Evolutionary conservation across 2,888 invertebrate genomes (phyloP), one percentile per base, ranked within the genome.

Genomic region (Apamea epomidion): DNA sequence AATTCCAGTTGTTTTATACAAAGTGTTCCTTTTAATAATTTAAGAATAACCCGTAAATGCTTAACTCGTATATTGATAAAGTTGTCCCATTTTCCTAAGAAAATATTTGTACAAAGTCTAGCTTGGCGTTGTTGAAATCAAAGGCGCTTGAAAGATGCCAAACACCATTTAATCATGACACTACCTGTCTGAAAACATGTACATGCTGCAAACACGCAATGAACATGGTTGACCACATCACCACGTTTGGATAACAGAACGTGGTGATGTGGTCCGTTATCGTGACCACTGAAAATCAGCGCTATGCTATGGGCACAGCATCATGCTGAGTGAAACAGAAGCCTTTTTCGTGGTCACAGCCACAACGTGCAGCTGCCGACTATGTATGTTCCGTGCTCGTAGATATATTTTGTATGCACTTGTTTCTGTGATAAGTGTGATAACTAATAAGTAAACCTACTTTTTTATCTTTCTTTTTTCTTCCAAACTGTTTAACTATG

Each of bases 1-100:
- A 85, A 83, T 85, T 77, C 84, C 84, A 83, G 72, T 76, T 60
- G 76, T 70, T 85, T 79, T 76, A 78, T 51, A 80, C 42, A 68
- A 78, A 78, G 67, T 64, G 29, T 86, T 71, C 12, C 42, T 67
- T 54, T 54, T 29, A 78, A 74, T 82, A 60, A 75, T 74, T 86
- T 73, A 76, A 80, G 65, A 80, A 87, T 83, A 87, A 74, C 32
- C 65, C 16, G 54, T 69, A 48, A 77, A 78, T 78, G 25, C 58
- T 76, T 73, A 78, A 73, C 73, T 62, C 65, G 72, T 78, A 75
- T 86, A 84, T 79, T 86, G 69, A 67, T 77, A 75, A 73, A 77
- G 48, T 72, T 73, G 69, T 76, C 62, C 83, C 74, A 82, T 32
- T 86, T 86, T 78, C 60, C 32, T 48, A 42, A 51, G n/a, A 75